phyloP scores from a whole-genome alignment of 1,140 invertebrate genomes.

The Hyles vespertilio region DNA sequence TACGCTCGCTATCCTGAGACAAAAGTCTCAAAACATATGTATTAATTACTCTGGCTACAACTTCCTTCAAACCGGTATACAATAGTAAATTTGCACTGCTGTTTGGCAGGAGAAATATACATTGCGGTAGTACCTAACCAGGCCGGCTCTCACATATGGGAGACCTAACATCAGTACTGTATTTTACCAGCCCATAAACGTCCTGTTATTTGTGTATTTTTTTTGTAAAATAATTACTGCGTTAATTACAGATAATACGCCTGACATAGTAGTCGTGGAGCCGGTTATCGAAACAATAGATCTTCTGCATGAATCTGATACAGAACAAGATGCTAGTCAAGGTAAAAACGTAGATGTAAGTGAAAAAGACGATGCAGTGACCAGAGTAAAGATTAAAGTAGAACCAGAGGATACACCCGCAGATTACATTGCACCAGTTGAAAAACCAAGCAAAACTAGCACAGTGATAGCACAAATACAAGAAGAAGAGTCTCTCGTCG shows the following conservation, averaged over 20 bases:
- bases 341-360: conserved; percentile 3
- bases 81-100: too few relatives aligned
- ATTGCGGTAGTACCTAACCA: too few relatives aligned
- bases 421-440: conserved; percentile 5
- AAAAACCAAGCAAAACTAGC: conserved; percentile 1
- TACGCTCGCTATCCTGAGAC: too few relatives aligned
- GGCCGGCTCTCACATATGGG: too few relatives aligned
- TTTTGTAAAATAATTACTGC: neutral
- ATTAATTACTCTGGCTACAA: too few relatives aligned
- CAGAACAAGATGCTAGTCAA: conserved; percentile 12
- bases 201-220: too few relatives aligned
- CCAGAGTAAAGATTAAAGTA: conserved; percentile 5
- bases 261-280: conserved; percentile 49
- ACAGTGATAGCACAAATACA: neutral
- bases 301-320: conserved; percentile 30
- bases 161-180: too few relatives aligned
- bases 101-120: too few relatives aligned
- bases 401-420: conserved; percentile 3
- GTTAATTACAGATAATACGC: conserved; percentile 34
- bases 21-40: too few relatives aligned
- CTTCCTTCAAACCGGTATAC: too few relatives aligned
- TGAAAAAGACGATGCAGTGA: conserved; percentile 3
- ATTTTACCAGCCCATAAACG: too few relatives aligned
- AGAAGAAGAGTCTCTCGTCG: neutral
- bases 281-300: conserved; percentile 55